Base-by-base conservation (phyloP, 37 sponge, comb jelly and placozoan genomes). In the Lycopodina hypogea region DNA sequence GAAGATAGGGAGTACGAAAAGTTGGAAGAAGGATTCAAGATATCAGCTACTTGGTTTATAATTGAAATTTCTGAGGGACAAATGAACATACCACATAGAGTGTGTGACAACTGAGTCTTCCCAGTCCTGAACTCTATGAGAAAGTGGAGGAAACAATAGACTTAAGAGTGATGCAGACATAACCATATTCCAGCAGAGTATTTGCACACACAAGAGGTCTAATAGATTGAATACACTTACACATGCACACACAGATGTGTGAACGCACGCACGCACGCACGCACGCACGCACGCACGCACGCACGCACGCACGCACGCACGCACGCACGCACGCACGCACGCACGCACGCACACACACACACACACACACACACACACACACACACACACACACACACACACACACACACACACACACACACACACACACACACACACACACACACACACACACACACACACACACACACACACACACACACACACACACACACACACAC, bases 71-170 rank as follows among this genome's bases (percentile, higher is more conserved):
- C 2, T 41, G 51, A 8, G 3, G 71, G 7, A 37, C 38, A 69
- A 15, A 41, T 2, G 50, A 23, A n/a, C 93, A 50, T 80, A 94
- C 94, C 99, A 85, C 99, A 99, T 1, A 99, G 70, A 4, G 99
- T 99, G 79, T 99, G 99, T 0, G 95, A 95, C 0, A 99, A 75
- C 58, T 99, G 99, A 15, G 99, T 99, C 62, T 99, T 99, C 4
- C 99, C 99, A 41, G 99, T 99, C 56, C 99, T 80, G 71, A 99
- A 99, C 53, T 99, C 99, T 94, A 56, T 14, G 48, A 33, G 15
- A 65, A 34, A 11, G 30, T 18, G 59, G 6, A 26, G 21, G 74
- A 18, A 82, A 75, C 38, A 17, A 52, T 29, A 55, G 23, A 53
- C 22, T 41, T 28, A 42, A 0, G 0, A 48, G 9, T n/a, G n/a